Evolutionary conservation across 30 jellyfish, hydroid and myxozoan genomes (phyloP), one percentile per base, ranked within the genome.

Genomic region (Aurelia aurita complex sp. Pacific): DNA sequence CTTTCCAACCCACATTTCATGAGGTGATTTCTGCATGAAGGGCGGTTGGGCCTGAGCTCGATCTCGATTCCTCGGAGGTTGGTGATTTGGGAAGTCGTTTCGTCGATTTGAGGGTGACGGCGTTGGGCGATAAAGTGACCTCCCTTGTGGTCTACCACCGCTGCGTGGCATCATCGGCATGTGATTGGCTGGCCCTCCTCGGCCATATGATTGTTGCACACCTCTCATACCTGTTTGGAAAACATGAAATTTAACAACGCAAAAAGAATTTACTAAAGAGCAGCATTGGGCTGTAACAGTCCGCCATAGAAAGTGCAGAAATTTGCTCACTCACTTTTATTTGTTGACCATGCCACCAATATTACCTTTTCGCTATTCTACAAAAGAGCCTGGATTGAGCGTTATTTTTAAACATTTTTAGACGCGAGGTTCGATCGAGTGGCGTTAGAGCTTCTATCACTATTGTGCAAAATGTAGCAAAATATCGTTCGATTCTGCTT

Each of bases 151-250:
- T 61, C 91, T 73, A 62, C 86, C 91, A 18, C 29, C 67, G 71
- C 87, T 57, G 43, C 87, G 83, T 3, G 93, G 70, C 57, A 69
- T 66, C 83, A 85, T 33, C 4, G 88, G 81, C 89, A 79, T 57
- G 38, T 64, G 81, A 62, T 69, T 77, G 59, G 86, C 76, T 52
- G 89, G 94, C 69, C 96, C 66, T 89, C 98, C 66, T 89, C 98
- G 77, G 64, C 89, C 98, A 75, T 67, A 64, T 18, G 94, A 60
- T n/a, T 73, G 72, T 68, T 86, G 90, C 59, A 73, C 87, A 43
- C 88, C 89, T 61, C 70, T 35, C 70, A 61, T 61, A 5, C 70
- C 70, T 61, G 8, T 9, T 9, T 23, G 29, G 29, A 46, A 1
- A 61, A 61, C 32, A 15, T 2, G 13, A 61, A 61, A 61, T 11